Evolutionary conservation across 2,113 vertebrate species (phyloP).

Genomic region (Nanger granti): DNA sequence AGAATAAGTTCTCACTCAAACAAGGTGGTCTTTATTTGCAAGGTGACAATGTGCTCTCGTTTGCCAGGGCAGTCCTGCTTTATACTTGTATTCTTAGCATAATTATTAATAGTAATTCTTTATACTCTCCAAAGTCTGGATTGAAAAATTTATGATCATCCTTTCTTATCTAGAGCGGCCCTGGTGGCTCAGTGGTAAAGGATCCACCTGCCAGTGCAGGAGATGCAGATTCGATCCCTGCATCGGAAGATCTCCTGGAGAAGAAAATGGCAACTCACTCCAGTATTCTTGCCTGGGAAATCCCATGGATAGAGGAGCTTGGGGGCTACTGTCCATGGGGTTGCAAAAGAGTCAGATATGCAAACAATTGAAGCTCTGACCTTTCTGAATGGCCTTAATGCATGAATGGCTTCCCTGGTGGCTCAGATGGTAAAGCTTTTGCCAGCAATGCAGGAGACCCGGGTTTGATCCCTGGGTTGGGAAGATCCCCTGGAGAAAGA

Average conservation of each 20-base stretch:
- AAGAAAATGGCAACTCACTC: background rate
- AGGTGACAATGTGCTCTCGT: background rate
- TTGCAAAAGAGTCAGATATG: background rate
- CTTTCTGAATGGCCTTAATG: background rate
- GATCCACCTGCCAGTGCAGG: background rate
- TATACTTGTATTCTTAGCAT: background rate
- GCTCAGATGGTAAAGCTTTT: background rate
- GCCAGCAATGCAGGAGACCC: background rate
- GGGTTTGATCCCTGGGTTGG: background rate
- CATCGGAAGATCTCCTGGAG: background rate
- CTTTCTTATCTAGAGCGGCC: background rate
- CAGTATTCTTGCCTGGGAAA: background rate
- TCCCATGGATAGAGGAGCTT: background rate
- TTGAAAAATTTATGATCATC: background rate
- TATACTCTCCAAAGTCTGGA: background rate
- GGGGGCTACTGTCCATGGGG: background rate
- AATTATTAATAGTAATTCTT: background rate
- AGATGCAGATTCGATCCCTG: background rate
- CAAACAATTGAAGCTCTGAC: background rate
- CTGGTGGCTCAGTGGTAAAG: background rate
- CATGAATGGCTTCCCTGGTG: background rate
- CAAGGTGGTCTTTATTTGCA: background rate
- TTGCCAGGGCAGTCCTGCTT: background rate
- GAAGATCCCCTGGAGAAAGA: background rate
- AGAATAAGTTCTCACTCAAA: background rate